Percentiles rank a stretch among this genome's conserved stretches.
phyloP scores from a whole-genome alignment of 1,140 invertebrate species.

The Drosophila ironensis region DNA sequence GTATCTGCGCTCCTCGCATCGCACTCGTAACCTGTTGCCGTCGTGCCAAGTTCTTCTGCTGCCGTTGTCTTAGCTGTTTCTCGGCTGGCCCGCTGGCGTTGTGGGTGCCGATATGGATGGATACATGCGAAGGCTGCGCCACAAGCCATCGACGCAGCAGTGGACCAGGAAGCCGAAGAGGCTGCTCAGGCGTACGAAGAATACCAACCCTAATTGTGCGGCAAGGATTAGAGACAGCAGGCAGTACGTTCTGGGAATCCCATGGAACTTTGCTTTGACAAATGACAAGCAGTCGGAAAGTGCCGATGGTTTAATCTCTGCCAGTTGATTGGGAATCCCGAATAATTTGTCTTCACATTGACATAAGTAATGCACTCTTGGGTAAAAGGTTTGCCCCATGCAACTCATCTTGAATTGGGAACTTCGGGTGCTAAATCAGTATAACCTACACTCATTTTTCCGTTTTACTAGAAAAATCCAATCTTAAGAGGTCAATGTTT shows the following conservation, averaged over 20 bases:
- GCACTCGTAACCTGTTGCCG: constrained; percentile 51
- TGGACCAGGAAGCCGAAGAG: constrained; percentile 14
- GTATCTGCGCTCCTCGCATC: constrained; percentile 21
- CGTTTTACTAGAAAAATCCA: too few species aligned
- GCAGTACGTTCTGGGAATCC: neutral
- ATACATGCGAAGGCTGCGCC: constrained; percentile 3
- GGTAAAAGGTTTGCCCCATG: too few species aligned
- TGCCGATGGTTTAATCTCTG: too few species aligned
- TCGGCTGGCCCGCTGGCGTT: constrained; percentile 19
- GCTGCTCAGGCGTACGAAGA: constrained; percentile 6
- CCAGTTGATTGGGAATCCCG: too few species aligned
- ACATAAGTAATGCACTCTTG: too few species aligned
- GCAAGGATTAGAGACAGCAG: constrained; percentile 23
- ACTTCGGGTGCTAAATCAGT: too few species aligned
- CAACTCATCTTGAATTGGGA: too few species aligned
- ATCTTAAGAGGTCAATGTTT: too few species aligned
- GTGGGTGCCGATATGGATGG: constrained; percentile 35
- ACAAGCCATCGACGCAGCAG: constrained; percentile 24
- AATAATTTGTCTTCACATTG: too few species aligned
- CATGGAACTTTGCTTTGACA: constrained; percentile 1
- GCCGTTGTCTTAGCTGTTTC: neutral
- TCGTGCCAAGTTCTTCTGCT: constrained; percentile 30
- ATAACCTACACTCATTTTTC: too few species aligned
- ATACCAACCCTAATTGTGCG: constrained; percentile 1
- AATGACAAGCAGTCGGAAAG: neutral